Conservation (phyloP, 2,888 invertebrate species). For the Temnothorax unifasciatus region DNA sequence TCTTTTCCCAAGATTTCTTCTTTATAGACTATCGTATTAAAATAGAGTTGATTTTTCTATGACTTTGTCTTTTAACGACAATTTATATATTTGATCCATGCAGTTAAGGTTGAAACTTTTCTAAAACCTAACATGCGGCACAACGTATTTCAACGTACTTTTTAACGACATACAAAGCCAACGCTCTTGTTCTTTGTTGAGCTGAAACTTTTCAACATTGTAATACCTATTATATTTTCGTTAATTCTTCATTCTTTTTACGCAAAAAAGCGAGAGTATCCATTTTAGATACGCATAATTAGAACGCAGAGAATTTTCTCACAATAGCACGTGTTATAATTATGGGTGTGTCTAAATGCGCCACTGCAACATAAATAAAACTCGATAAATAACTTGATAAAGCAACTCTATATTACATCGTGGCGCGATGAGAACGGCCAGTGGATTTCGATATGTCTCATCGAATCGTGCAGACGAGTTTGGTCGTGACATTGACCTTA, state of each 20-base stretch:
- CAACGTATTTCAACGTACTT: not conserved
- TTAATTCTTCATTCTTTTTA: not conserved
- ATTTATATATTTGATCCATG: not conserved
- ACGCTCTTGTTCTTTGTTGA: not conserved
- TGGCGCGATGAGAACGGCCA: not conserved
- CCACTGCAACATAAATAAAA: not conserved
- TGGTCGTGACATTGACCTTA: slow-evolving; percentile 28
- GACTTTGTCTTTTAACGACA: not conserved
- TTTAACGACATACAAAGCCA: not conserved
- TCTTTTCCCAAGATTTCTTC: not conserved
- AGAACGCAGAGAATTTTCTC: not conserved
- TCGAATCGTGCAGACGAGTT: not conserved
- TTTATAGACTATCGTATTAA: not conserved
- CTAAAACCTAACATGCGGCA: not conserved
- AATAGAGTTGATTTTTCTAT: not conserved
- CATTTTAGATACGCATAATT: not conserved
- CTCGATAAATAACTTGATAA: slow-evolving; percentile 11
- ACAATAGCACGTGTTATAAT: not conserved
- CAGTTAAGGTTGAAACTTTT: slow-evolving; percentile 1
- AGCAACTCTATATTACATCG: not conserved
- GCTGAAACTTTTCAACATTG: not conserved
- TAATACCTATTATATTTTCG: not conserved
- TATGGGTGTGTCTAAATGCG: not conserved
- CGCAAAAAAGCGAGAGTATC: not conserved
- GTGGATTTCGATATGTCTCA: slow-evolving; percentile 10